phyloP scores from a whole-genome alignment of 53 echinoderm and acorn worm species.

The Paelopatides confundens region DNA sequence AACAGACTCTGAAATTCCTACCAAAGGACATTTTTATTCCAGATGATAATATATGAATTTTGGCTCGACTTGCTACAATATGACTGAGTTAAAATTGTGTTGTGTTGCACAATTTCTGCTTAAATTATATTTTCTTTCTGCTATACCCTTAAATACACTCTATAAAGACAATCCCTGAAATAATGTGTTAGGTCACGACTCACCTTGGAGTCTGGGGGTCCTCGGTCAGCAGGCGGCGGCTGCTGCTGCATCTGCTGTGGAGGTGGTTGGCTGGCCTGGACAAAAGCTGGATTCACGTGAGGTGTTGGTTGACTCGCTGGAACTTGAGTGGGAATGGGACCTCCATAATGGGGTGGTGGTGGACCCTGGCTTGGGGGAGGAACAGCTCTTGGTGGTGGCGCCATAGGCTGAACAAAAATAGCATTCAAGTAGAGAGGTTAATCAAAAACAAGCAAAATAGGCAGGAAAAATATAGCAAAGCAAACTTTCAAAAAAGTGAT shows the following conservation, averaged over 20 bases:
- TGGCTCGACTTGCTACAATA: too few species aligned
- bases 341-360: slow-evolving; percentile 64
- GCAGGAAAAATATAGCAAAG: background rate
- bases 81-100: too few species aligned
- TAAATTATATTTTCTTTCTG: too few species aligned
- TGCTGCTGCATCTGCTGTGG: slow-evolving; percentile 41
- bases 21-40: too few species aligned
- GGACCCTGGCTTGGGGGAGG: slow-evolving; percentile 61
- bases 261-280: slow-evolving; percentile 70
- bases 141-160: too few species aligned
- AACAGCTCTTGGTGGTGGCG: slow-evolving; percentile 56
- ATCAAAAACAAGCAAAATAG: background rate
- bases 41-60: too few species aligned
- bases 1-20: too few species aligned
- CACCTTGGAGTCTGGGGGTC: slow-evolving; percentile 24
- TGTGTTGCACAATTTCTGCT: too few species aligned
- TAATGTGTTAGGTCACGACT: too few species aligned
- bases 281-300: slow-evolving; percentile 95
- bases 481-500: too few species aligned
- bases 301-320: slow-evolving; percentile 75
- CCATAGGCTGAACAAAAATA: background rate
- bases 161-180: too few species aligned
- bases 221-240: slow-evolving; percentile 26
- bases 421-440: too few species aligned
- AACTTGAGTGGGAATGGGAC: slow-evolving; percentile 50